Evolutionary conservation across 2,888 invertebrate genomes (phyloP).

Genomic region (Hirtodrosophila cameraria): DNA sequence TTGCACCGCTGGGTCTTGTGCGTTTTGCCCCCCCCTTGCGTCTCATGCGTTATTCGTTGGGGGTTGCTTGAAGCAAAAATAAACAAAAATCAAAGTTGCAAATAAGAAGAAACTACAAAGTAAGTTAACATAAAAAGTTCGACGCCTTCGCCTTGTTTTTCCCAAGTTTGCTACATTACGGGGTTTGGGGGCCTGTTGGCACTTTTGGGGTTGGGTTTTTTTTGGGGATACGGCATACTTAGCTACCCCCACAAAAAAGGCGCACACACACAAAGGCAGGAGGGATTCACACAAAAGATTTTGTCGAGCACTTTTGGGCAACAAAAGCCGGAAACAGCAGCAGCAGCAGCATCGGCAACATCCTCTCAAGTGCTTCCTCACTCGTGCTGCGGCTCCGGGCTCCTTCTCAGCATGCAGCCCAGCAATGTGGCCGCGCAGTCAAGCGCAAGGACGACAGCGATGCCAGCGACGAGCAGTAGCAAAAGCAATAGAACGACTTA

Average conservation of each 20-base stretch:
- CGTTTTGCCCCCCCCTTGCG: conserved; percentile 27
- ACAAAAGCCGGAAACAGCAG: conserved; percentile 75
- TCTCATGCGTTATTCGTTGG: conserved; percentile 17
- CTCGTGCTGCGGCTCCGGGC: conserved; percentile 34
- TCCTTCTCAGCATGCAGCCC: conserved; percentile 71
- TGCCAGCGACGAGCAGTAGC: conserved; percentile 10
- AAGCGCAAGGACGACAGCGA: conserved; percentile 67
- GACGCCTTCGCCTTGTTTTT: conserved; percentile 76
- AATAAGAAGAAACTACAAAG: conserved; percentile 81
- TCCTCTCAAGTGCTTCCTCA: conserved; percentile 76
- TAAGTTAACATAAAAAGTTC: conserved; percentile 80
- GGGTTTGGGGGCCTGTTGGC: conserved; percentile 2
- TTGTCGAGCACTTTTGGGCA: conserved; percentile 76
- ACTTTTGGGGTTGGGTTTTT: not conserved
- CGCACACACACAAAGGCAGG: not conserved
- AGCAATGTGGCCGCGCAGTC: conserved; percentile 63
- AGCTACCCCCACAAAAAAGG: conserved; percentile 35
- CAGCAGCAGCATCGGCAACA: conserved; percentile 59
- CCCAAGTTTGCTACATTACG: conserved; percentile 57
- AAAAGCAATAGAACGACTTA: conserved; percentile 30
- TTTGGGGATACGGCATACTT: conserved; percentile 56
- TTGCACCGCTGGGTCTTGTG: conserved; percentile 30
- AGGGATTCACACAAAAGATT: conserved; percentile 66
- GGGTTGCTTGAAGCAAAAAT: conserved; percentile 79
- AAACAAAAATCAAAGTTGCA: conserved; percentile 84